Conservation (phyloP, 2,888 invertebrate species). For the Lycaena phlaeas region DNA sequence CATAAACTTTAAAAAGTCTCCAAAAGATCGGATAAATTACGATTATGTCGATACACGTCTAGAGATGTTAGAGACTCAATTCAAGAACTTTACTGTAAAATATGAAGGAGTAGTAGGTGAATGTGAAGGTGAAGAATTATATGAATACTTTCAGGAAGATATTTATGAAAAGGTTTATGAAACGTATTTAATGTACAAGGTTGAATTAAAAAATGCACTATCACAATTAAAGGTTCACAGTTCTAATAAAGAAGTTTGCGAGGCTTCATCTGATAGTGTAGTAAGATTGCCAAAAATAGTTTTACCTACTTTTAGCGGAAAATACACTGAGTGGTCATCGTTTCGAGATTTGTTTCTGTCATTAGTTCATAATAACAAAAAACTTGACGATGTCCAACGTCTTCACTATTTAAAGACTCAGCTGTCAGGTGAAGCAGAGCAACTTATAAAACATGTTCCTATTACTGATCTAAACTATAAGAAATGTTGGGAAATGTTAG, state of each 20-base stretch:
- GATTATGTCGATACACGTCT: not conserved
- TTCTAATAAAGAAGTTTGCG: not conserved
- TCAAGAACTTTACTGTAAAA: not conserved
- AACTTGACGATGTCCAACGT: constrained; percentile 18
- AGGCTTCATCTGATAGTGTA: not conserved
- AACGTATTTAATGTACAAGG: not conserved
- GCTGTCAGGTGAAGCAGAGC: constrained; percentile 20
- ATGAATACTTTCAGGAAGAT: not conserved
- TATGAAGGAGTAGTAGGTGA: constrained; percentile 1
- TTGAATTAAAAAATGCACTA: not conserved
- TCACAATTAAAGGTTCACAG: not conserved
- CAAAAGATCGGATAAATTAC: not conserved
- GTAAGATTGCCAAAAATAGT: constrained; percentile 18
- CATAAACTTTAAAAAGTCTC: not conserved
- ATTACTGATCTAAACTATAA: constrained; percentile 17
- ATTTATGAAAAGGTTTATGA: not conserved
- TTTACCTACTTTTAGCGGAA: constrained; percentile 18
- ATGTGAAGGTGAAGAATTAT: not conserved
- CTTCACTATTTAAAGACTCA: constrained; percentile 20
- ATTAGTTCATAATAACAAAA: constrained; percentile 17
- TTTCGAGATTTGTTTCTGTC: constrained; percentile 19
- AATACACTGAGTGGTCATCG: constrained; percentile 17
- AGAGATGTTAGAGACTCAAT: not conserved
- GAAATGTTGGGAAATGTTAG: constrained; percentile 17
- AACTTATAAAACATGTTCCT: constrained; percentile 17